Evolutionary conservation across 2,797 vertebrate species (phyloP).

Genomic region (Peromyscus aztecus): DNA sequence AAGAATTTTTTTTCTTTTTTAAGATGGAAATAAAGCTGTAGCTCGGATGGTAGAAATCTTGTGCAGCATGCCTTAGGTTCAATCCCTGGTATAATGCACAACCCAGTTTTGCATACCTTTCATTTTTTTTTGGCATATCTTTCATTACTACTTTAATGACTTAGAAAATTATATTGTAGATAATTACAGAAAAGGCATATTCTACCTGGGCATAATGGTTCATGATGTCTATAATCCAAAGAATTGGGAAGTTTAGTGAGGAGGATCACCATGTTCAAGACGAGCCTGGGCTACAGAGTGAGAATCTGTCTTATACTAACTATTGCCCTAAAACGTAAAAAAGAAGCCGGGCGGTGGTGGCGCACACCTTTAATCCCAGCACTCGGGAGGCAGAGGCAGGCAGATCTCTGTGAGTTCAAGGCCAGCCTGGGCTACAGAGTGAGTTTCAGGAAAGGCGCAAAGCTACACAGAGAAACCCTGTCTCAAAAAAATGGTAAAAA

Average conservation of each 20-base stretch:
- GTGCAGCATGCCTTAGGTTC: not conserved
- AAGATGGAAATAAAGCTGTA: not conserved
- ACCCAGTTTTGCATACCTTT: conserved; percentile 13
- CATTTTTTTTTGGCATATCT: not conserved
- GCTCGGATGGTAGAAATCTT: not conserved
- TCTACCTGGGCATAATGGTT: not conserved
- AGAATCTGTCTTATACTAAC: not conserved
- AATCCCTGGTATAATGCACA: not conserved
- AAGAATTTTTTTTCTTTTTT: not conserved
- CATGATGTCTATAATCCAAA: not conserved
- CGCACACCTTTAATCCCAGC: too few species aligned
- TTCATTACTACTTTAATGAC: conserved; percentile 54
- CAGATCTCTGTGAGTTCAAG: too few species aligned
- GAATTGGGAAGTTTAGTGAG: not conserved
- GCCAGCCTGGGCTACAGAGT: too few species aligned
- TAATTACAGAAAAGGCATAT: conserved; percentile 1
- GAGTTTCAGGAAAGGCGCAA: too few species aligned
- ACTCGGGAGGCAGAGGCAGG: too few species aligned
- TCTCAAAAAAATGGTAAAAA: too few species aligned
- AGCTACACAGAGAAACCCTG: too few species aligned
- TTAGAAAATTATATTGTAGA: not conserved
- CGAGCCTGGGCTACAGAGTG: not conserved
- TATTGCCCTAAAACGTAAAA: not conserved
- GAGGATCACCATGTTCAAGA: not conserved
- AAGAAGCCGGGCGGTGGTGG: too few species aligned